Percentiles rank a stretch among this genome's conserved stretches.
Conservation (phyloP, 2,113 vertebrate species). For the Melanerpes aurifrons region DNA sequence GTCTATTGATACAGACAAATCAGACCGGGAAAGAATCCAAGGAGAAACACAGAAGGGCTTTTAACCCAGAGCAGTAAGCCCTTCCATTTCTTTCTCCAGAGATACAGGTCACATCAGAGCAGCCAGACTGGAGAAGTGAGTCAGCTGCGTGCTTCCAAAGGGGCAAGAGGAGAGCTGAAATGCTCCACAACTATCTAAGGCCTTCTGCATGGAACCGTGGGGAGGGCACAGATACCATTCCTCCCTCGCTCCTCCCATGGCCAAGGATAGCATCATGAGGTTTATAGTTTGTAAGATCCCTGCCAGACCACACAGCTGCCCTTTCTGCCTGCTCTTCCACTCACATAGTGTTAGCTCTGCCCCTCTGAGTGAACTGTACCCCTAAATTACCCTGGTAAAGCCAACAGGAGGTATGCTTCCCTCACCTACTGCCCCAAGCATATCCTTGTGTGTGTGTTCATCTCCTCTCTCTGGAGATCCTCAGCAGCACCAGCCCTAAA, state of each 20-base stretch:
- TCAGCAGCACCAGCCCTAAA: not conserved
- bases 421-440: not conserved
- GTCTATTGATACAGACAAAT: not conserved
- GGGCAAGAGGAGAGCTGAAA: not conserved
- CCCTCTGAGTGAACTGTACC: not conserved
- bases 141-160: not conserved
- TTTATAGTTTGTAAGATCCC: not conserved
- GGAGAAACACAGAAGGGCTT: not conserved
- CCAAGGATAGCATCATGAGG: not conserved
- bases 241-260: not conserved
- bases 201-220: fast-evolving
- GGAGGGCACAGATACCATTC: fast-evolving
- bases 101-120: not conserved
- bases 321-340: not conserved
- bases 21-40: not conserved
- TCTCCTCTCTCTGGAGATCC: not conserved
- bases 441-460: not conserved
- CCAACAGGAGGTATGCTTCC: not conserved
- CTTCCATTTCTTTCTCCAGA: not conserved
- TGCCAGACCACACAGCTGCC: not conserved
- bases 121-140: not conserved
- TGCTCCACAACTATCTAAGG: not conserved
- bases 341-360: not conserved
- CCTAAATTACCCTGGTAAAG: not conserved
- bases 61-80: not conserved